phyloP scores from a whole-genome alignment of 1,140 invertebrate genomes.

The Matsumurasca onukii region DNA sequence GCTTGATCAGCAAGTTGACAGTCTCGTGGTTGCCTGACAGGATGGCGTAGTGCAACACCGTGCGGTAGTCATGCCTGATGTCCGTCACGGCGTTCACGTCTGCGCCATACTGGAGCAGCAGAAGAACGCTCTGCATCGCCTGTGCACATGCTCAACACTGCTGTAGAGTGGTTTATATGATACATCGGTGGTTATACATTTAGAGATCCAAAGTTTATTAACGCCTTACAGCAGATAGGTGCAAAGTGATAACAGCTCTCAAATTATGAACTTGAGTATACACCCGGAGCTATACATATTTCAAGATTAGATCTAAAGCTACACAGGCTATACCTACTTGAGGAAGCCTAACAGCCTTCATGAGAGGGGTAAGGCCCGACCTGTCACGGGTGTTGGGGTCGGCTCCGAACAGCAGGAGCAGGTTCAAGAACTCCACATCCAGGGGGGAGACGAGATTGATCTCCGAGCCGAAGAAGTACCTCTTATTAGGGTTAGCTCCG shows the following conservation, averaged over 20 bases:
- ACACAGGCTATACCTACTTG: conserved; percentile 53
- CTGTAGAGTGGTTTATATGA: too few species aligned
- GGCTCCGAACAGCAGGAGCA: conserved; percentile 81
- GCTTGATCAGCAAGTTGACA: conserved; percentile 78
- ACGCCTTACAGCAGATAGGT: too few species aligned
- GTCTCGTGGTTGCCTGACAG: conserved; percentile 75
- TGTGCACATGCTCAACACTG: too few species aligned
- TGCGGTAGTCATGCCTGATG: conserved; percentile 75
- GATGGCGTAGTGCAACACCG: conserved; percentile 86
- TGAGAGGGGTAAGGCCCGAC: conserved; percentile 80
- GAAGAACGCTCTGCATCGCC: conserved; percentile 74
- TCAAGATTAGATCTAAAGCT: too few species aligned
- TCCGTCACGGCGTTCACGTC: conserved; percentile 82
- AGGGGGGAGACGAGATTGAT: conserved; percentile 78
- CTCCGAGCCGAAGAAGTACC: conserved; percentile 87
- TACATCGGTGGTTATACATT: too few species aligned
- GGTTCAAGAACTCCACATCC: conserved; percentile 77
- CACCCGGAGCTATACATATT: too few species aligned
- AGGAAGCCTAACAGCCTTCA: conserved; percentile 79
- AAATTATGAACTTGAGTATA: too few species aligned
- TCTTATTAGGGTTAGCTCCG: conserved; percentile 73
- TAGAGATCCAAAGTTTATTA: too few species aligned
- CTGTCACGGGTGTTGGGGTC: conserved; percentile 83
- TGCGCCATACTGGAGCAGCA: conserved; percentile 76
- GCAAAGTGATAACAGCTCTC: too few species aligned